Percentiles rank a stretch among this genome's conserved stretches.
These are phyloP conservation scores for Prenolepis imparis DNA, from an alignment of 2,888 invertebrate species.

Conservation along the genomic window DNA sequence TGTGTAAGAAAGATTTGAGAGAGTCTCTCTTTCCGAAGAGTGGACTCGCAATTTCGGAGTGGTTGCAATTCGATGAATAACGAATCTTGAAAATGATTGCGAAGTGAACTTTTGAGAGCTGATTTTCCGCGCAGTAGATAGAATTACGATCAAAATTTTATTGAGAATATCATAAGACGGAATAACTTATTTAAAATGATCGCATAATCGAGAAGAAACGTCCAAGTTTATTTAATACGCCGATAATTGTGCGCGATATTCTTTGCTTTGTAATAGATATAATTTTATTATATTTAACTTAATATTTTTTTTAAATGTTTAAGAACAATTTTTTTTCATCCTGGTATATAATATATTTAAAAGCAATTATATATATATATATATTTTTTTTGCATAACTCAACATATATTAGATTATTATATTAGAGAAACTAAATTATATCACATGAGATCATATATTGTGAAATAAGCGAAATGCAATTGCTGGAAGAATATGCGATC, in stretches of 20 bases:
- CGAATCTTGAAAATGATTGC: constrained; percentile 24
- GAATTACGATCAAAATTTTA: constrained; percentile 5
- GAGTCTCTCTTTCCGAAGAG: neutral
- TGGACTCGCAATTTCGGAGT: neutral
- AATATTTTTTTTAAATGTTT: too few species aligned
- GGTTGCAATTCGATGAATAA: constrained; percentile 4
- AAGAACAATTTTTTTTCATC: too few species aligned
- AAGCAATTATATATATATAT: too few species aligned
- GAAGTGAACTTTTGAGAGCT: constrained; percentile 13
- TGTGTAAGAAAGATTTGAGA: constrained; percentile 6
- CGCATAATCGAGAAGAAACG: neutral
- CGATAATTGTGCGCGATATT: neutral
- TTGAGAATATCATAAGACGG: neutral
- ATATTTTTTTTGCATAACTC: neutral
- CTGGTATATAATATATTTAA: too few species aligned
- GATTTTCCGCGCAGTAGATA: neutral
- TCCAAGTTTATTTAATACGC: neutral
- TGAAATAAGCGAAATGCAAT: neutral
- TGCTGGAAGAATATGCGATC: neutral
- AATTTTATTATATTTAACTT: neutral
- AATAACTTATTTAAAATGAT: neutral
- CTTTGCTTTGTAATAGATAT: neutral
- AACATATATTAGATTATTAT: neutral
- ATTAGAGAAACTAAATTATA: neutral
- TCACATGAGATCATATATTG: neutral